phyloP scores from a whole-genome alignment of 2,797 vertebrate genomes.

The Acomys russatus region DNA sequence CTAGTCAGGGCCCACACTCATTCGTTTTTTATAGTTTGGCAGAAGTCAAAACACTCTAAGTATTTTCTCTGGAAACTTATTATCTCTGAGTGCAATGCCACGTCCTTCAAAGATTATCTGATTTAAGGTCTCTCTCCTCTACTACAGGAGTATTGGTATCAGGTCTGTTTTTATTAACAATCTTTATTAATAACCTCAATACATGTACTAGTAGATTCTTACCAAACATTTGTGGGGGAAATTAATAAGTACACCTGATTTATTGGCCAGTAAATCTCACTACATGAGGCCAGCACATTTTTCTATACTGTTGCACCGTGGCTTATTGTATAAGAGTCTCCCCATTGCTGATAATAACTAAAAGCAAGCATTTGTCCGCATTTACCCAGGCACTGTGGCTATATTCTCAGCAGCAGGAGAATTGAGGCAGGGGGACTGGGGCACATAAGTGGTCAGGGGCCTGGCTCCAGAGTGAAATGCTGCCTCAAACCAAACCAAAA shows the following conservation, averaged over 20 bases:
- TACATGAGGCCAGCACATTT: not conserved
- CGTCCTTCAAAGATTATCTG: not conserved
- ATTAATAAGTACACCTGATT: slow-evolving; percentile 1
- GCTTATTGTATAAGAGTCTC: not conserved
- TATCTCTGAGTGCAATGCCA: not conserved
- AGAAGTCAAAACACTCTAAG: not conserved
- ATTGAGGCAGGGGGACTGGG: not conserved
- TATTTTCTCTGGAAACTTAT: slow-evolving; percentile 12
- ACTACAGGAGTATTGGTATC: not conserved
- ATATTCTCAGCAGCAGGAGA: not conserved
- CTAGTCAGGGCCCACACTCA: too few relatives aligned
- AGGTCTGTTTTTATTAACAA: slow-evolving; percentile 16
- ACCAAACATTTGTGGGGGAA: not conserved
- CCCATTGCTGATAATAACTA: not conserved
- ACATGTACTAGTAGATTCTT: not conserved
- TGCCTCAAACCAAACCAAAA: not conserved
- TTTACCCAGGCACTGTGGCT: not conserved
- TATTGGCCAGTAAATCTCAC: not conserved
- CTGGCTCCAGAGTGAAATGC: not conserved
- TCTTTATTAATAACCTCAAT: not conserved
- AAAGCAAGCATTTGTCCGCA: not conserved
- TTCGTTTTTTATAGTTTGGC: not conserved
- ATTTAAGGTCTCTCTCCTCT: not conserved
- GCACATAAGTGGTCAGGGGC: not conserved
- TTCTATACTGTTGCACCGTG: not conserved